phyloP scores from a whole-genome alignment of 2,888 invertebrate species.

The Calliphora vomitoria region DNA sequence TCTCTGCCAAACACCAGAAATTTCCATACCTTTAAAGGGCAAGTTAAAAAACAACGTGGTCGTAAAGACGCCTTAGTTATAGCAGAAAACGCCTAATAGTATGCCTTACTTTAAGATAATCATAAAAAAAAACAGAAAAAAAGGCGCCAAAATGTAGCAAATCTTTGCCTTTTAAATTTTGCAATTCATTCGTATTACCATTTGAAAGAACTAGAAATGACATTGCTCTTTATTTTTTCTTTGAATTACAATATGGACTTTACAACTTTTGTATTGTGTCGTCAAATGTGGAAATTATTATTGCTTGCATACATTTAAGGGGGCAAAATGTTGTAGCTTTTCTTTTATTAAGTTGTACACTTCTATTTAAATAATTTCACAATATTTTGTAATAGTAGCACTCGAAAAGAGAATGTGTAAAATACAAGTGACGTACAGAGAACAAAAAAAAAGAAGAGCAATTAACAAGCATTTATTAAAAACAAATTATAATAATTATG shows the following conservation, averaged over 20 bases:
- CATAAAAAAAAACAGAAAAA: conserved; percentile 9
- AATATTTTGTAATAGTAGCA: conserved; percentile 61
- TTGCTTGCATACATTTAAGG: conserved; percentile 2
- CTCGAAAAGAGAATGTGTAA: neutral
- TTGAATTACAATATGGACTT: conserved; percentile 39
- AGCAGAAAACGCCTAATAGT: conserved; percentile 66
- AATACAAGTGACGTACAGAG: neutral
- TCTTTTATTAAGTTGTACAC: neutral
- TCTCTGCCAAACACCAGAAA: neutral
- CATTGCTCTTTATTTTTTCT: conserved; percentile 21
- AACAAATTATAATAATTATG: conserved; percentile 8
- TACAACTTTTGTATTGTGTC: conserved; percentile 41
- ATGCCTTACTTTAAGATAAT: conserved; percentile 20
- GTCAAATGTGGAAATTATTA: neutral
- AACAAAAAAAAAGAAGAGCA: conserved; percentile 14
- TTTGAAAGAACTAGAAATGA: conserved; percentile 24
- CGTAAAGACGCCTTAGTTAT: conserved; percentile 33
- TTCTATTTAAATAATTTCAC: conserved; percentile 62
- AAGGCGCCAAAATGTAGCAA: conserved; percentile 56
- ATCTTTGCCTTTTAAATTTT: neutral
- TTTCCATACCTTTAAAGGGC: neutral
- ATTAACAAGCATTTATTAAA: conserved; percentile 12
- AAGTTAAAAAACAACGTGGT: conserved; percentile 9
- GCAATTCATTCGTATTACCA: conserved; percentile 23
- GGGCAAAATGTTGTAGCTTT: neutral